phyloP scores from a whole-genome alignment of 2,113 vertebrate genomes.

The Nothocercus nigrocapillus region DNA sequence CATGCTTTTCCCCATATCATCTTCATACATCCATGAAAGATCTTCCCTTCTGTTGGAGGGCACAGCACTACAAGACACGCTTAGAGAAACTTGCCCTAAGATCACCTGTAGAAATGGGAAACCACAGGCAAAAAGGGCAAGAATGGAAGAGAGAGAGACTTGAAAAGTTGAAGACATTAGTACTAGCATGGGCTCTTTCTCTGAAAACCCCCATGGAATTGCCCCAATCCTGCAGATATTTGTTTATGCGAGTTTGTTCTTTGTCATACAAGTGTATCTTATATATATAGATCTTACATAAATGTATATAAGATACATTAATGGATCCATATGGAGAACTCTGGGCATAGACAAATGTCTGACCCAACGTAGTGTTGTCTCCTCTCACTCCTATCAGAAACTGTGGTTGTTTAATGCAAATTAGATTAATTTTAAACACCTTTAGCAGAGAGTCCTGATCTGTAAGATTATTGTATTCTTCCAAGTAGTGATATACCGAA shows the following conservation, averaged over 20 bases:
- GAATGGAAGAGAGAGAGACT: neutral
- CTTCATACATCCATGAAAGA: neutral
- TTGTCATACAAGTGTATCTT: neutral
- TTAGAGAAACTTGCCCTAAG: neutral
- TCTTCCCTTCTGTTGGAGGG: neutral
- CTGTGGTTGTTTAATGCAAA: neutral
- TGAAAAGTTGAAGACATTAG: neutral
- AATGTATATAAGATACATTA: neutral
- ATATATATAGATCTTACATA: neutral
- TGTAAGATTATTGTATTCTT: neutral
- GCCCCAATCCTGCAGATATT: neutral
- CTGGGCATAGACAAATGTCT: neutral
- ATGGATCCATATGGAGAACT: neutral
- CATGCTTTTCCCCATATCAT: neutral
- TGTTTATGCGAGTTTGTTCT: neutral
- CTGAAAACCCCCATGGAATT: neutral
- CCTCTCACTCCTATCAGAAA: neutral
- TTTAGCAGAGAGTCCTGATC: neutral
- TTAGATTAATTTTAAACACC: neutral
- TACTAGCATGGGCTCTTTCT: neutral
- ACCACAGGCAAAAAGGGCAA: neutral
- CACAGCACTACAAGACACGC: rapidly evolving
- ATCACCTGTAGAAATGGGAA: neutral
- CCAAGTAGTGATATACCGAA: neutral
- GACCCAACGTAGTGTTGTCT: neutral